Evolutionary conservation across 2,888 invertebrate species (phyloP), one percentile per base, ranked within the genome.

Genomic region (Limenitis camilla): DNA sequence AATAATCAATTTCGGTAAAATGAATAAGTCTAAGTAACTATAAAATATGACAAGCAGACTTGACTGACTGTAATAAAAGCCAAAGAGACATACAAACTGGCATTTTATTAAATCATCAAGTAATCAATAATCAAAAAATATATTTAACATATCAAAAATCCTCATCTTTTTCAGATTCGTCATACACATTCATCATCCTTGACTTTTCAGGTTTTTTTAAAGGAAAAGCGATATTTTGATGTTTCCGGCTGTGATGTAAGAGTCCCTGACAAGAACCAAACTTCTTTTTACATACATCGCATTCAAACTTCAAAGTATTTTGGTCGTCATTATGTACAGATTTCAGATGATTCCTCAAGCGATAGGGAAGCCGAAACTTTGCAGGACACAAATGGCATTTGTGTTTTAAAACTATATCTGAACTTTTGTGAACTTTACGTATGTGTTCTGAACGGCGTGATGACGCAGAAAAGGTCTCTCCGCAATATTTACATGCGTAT

Each of bases 361-460:
- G 62, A 32, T 74, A 75, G 0, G 85, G 82, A 1, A 79, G 52
- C 1, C 73, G 60, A 40, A 85, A 86, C 28, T 64, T 65, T 0
- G 85, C 85, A 0, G 83, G 71, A 48, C 85, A 86, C 4, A 67
- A 57, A 0, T 69, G 59, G 50, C 85, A 86, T 0, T 59, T 66
- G 51, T 85, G 74, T 38, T 72, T 81, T 4, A 77, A 48, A 0
- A 68, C 56, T 1, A 65, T 61, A 6, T 70, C 69, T 0, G 65
- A 44, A 0, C 39, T 39, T 10, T 68, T 74, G 48, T 86, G 85
- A 2, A 55, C 61, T 48, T 71, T 80, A 0, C 74, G 64, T 2
- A 84, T 66, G 49, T 86, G 85, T 52, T 77, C 77, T 0, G 85
- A 85, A 1, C 80, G 66, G 52, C 85, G 65, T 0, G 85, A 85